A percentile compares a stretch with the other conserved stretches of the same genome.
Evolutionary conservation across 2,888 invertebrate genomes (phyloP).

Genomic region (Megaustenia siamemsis): DNA sequence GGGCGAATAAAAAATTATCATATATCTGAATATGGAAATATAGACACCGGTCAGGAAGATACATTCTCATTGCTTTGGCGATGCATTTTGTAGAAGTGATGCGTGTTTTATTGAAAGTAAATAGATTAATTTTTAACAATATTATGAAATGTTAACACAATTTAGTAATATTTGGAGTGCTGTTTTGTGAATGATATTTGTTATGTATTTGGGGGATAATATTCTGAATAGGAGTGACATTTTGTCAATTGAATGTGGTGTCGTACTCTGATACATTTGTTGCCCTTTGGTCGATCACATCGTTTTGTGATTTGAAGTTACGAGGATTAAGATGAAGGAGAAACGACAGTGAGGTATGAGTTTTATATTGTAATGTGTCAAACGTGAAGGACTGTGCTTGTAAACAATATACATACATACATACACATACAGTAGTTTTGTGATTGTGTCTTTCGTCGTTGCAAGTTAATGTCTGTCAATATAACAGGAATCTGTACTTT

Average conservation of each 20-base stretch:
- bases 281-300: background rate
- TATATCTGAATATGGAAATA: background rate
- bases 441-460: too few species aligned
- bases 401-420: too few species aligned
- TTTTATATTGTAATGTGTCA: too few species aligned
- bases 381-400: too few species aligned
- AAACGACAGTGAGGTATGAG: background rate
- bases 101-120: background rate
- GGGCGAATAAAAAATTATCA: conserved; percentile 1
- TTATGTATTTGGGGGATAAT: too few species aligned
- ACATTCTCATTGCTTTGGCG: background rate
- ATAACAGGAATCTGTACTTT: too few species aligned
- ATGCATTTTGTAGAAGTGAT: background rate
- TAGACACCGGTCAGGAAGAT: background rate
- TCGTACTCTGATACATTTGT: too few species aligned
- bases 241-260: too few species aligned
- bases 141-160: background rate
- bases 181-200: background rate
- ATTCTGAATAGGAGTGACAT: too few species aligned
- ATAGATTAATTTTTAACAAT: background rate
- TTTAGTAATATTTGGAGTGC: background rate
- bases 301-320: background rate
- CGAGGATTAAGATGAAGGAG: background rate
- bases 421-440: too few species aligned
- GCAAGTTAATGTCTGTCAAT: too few species aligned